phyloP scores from a whole-genome alignment of 2,888 invertebrate species.

The Drosophila pseudotalamancana region DNA sequence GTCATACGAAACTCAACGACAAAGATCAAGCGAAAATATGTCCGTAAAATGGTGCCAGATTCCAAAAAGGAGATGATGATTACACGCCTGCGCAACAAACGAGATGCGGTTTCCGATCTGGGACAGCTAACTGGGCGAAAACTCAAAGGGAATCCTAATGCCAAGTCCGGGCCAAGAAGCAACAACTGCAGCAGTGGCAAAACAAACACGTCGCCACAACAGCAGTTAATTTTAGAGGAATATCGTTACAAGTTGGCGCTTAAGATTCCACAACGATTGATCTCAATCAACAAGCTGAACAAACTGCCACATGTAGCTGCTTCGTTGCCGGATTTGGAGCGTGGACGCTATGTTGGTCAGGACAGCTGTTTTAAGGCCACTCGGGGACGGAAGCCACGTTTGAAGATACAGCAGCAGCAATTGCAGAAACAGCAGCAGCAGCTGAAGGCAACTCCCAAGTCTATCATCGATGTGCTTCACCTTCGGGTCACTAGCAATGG shows the following conservation, averaged over 20 bases:
- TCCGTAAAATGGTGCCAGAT: slow-evolving; percentile 69
- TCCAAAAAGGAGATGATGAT: slow-evolving; percentile 68
- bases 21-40: slow-evolving; percentile 81
- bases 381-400: slow-evolving; percentile 32
- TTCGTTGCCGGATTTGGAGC: slow-evolving; percentile 91
- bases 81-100: slow-evolving; percentile 73
- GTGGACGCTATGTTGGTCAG: slow-evolving; percentile 76
- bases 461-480: slow-evolving; percentile 84
- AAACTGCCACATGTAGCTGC: slow-evolving; percentile 87
- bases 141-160: slow-evolving; percentile 27
- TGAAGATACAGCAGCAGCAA: slow-evolving; percentile 16
- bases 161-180: slow-evolving; percentile 85
- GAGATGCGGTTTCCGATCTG: slow-evolving; percentile 35
- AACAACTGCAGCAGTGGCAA: slow-evolving; percentile 9
- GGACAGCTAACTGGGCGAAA: slow-evolving; percentile 77
- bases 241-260: slow-evolving; percentile 92
- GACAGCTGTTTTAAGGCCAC: slow-evolving; percentile 62
- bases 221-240: slow-evolving; percentile 86
- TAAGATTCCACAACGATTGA: slow-evolving; percentile 92
- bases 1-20: slow-evolving; percentile 81
- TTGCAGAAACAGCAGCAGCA: slow-evolving; percentile 33
- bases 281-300: slow-evolving; percentile 91
- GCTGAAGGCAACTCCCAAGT: slow-evolving; percentile 64
- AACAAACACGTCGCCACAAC: slow-evolving; percentile 55
- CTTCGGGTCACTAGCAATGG: slow-evolving; percentile 78